phyloP scores from a whole-genome alignment of 2,113 vertebrate genomes.

The Rynchops niger region DNA sequence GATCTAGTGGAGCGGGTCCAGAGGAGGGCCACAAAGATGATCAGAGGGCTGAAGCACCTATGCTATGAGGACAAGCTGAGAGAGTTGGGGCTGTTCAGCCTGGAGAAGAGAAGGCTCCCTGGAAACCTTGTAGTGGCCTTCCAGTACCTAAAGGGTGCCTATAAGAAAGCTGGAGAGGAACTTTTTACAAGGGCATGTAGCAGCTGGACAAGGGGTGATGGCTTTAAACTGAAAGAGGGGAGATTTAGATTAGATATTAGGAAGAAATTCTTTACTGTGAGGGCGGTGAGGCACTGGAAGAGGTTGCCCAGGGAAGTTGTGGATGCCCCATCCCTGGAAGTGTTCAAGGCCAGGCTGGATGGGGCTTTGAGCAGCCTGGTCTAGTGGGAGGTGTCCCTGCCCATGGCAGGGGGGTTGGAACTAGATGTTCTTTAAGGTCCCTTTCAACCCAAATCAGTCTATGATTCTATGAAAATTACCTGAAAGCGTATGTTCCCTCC shows the following conservation, averaged over 20 bases:
- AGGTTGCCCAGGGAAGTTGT: background rate
- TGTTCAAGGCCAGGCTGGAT: background rate
- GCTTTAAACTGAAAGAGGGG: background rate
- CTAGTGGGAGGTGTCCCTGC: background rate
- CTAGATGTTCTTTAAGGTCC: background rate
- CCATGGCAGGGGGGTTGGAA: background rate
- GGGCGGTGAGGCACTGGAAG: background rate
- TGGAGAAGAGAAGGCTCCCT: background rate
- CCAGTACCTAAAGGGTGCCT: background rate
- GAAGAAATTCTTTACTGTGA: background rate
- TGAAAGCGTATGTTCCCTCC: background rate
- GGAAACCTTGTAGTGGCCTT: background rate
- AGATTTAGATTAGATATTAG: background rate
- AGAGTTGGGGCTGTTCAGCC: background rate
- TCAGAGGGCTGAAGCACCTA: background rate
- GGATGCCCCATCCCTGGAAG: background rate
- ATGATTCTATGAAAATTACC: background rate
- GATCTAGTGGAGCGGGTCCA: background rate
- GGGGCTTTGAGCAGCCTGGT: background rate
- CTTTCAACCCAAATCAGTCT: background rate
- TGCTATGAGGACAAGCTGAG: background rate
- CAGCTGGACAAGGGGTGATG: background rate
- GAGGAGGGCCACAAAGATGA: background rate
- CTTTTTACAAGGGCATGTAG: background rate
- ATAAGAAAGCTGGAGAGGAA: background rate